Base-by-base conservation (phyloP, 1,140 invertebrate species). In the Cotesia vestalis region DNA sequence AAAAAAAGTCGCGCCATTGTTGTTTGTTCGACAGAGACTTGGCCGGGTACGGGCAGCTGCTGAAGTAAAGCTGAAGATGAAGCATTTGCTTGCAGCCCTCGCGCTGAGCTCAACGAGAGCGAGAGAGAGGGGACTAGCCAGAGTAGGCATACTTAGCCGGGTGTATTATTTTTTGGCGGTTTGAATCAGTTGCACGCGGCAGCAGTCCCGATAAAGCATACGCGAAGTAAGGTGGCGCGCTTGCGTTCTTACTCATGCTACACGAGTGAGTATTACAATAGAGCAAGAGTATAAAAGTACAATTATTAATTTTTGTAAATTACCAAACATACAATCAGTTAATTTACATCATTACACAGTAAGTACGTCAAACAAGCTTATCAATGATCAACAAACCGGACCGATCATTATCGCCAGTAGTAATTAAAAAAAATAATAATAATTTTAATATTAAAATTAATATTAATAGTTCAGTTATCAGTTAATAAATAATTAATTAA, bases 161-260 rank as follows among this genome's bases (percentile, higher is more conserved):
- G 35, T 59, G 36, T 59, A 71, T 72, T 72, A 72, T 72, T 72
- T 46, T 46, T 72, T 72, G 70, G 70, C 70, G 70, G 70, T 72
- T 72, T 62, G 62, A 70, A 72, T 72, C 70, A 66, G 70, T 72
- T 72, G 70, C 70, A 72, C 63, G 70, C 70, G 70, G 70, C 70
- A 27, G 40, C 40, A 46, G 40, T 46, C 6, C 6, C 40, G 40
- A 46, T 46, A 9, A 46, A 38, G 38, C 14, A 51, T 40, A 27
- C 17, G 17, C 55, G 38, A 51, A 36, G 36, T 55, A 20, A 72
- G 70, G 62, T 71, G 61, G 70, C 62, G 70, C 53, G 46, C 27
- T 63, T 53, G 63, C 53, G 61, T 27, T 14, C 27, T 64, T 64
- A 38, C 35, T 67, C 52, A 20, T 67, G 66, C 51, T n/a, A 27